Percentiles rank a stretch among this genome's conserved stretches.
phyloP scores from a whole-genome alignment of 2,797 vertebrate genomes.

The Naso thynnoides region DNA sequence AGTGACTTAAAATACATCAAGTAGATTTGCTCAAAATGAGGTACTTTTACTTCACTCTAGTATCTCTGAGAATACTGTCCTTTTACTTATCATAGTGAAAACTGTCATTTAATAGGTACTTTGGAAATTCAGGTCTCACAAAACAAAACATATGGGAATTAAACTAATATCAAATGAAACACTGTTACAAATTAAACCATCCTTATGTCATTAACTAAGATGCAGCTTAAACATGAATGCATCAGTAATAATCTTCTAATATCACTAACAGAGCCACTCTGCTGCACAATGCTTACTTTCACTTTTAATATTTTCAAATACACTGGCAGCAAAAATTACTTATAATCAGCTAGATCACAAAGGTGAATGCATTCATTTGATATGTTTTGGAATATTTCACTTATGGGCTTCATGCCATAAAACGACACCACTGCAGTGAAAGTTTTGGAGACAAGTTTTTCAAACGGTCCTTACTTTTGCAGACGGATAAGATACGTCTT shows the following conservation, averaged over 20 bases:
- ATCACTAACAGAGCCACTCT: neutral
- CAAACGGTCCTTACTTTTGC: constrained; percentile 90
- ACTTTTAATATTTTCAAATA: neutral
- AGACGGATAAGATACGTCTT: constrained; percentile 98
- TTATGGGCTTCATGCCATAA: neutral
- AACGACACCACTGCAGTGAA: neutral
- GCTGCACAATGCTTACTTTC: neutral
- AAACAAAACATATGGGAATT: no score
- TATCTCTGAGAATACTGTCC: no score
- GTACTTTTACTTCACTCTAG: neutral
- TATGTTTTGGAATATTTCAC: neutral
- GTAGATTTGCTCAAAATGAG: neutral
- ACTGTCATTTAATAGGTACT: no score
- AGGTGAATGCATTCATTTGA: neutral
- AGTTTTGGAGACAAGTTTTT: constrained; percentile 3
- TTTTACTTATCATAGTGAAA: no score
- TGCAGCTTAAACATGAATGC: no score
- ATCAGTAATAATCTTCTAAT: no score
- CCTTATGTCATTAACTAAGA: neutral
- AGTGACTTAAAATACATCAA: neutral
- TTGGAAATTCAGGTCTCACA: neutral
- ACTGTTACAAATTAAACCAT: neutral
- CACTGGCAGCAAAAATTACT: neutral
- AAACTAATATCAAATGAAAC: neutral
- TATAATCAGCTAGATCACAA: neutral